Base-by-base conservation (phyloP, 2,113 vertebrate genomes). In the Erinaceus europaeus region DNA sequence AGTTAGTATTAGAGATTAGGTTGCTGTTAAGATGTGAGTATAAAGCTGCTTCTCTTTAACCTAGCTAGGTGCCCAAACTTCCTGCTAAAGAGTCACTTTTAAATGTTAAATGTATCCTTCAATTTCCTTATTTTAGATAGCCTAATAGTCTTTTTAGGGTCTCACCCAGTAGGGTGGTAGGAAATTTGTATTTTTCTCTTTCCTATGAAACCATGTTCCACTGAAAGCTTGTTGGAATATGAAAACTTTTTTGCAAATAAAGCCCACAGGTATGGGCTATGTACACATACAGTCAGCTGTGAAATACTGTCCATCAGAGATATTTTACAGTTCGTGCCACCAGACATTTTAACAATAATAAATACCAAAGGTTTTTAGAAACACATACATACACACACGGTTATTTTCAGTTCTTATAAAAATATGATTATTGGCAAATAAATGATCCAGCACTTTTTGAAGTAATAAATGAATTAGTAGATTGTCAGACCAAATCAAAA, bases 31-130 rank as follows among this genome's bases (percentile, higher is more conserved):
- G 64, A 77, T 80, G 29, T 61, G 46, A 69, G 36, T 65, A 25
- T 81, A 67, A 73, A 84, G 52, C 50, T 69, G 25, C 77, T 86
- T 88, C 40, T 90, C 9, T 23, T 79, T 75, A 77, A 80, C 89
- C 46, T 91, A 84, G 73, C 59, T 73, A 40, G 36, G 29, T 78
- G 69, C 84, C 84, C 86, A 73, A 72, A 64, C 36, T 42, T 90
- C 79, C 46, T 71, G 42, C 69, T 84, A 84, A 68, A 84, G 69
- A 80, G 72, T 84, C 87, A 74, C 89, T 93, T 93, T 93, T 64
- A 91, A 94, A 64, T 91, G 84, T 75, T 90, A 90, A 90, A 86
- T 95, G 84, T 91, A 90, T 94, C 74, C 64, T 57, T 94, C 86
- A 76, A 74, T 90, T 89, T 94, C 59, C 38, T 86, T 90, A 80